These are phyloP conservation scores for Chrysomela aeneicollis DNA, from an alignment of 2,888 invertebrate genomes.

Conservation along the genomic window DNA sequence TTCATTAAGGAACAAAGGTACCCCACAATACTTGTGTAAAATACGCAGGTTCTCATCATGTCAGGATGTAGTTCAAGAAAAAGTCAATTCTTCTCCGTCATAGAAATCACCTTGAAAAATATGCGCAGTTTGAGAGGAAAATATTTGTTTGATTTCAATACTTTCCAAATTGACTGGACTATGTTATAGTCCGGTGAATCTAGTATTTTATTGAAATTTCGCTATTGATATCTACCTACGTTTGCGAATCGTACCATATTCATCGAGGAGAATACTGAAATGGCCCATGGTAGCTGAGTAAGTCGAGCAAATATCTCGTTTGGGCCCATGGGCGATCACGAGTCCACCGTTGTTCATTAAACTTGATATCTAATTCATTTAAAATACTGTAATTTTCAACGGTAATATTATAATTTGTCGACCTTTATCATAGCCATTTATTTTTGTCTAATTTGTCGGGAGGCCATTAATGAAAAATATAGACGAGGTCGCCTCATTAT, in stretches of 20 bases:
- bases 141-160: too few species aligned
- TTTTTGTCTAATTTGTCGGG: conserved; percentile 19
- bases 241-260: conserved; percentile 47
- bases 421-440: conserved; percentile 29
- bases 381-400: conserved; percentile 47
- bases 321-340: conserved; percentile 52
- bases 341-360: conserved; percentile 49
- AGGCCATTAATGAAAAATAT: conserved; percentile 19
- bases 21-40: too few species aligned
- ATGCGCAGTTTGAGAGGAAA: too few species aligned
- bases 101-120: too few species aligned
- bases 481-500: conserved; percentile 16
- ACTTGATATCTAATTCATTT: conserved; percentile 51
- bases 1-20: too few species aligned
- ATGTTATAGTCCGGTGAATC: too few species aligned
- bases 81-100: too few species aligned
- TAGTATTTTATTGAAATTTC: neutral
- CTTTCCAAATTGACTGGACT: too few species aligned
- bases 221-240: neutral
- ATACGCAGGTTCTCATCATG: too few species aligned
- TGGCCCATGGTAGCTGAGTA: conserved; percentile 49
- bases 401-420: conserved; percentile 30
- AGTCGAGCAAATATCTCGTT: conserved; percentile 42
- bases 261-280: conserved; percentile 50
- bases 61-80: too few species aligned